Evolutionary conservation across 37 sponge, comb jelly and placozoan genomes (phyloP), one percentile per base, ranked within the genome.

Genomic region (Geodia barretti): DNA sequence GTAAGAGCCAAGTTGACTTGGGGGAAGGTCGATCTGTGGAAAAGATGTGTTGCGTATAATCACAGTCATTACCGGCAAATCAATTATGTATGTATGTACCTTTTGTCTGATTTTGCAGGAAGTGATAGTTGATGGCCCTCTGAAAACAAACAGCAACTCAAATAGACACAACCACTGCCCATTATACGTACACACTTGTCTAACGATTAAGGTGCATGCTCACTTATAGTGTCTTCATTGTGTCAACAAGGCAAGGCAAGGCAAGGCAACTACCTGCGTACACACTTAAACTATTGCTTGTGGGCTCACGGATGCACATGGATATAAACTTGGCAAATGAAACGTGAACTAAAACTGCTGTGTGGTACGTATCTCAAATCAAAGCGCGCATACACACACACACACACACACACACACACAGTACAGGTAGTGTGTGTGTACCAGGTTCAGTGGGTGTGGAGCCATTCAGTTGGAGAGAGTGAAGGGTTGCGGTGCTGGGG

Each of bases 1-100:
- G 91, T 85, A 47, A 80, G 85, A 24, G 78, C 79, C 68, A 86
- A 26, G 68, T 80, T 86, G 75, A 86, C 80, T 74, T 72, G 35
- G 20, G 81, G 75, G 8, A 74, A 66, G 21, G 81, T 17, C 14
- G 54, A 47, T 17, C 54, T 47, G 54, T 47, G 14, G 54, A 47
- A 47, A 47, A 76, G 54, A 47, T 47, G 54, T 47, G 54, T 47
- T 47, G 54, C n/a, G n/a, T n/a, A n/a, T n/a, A n/a, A n/a, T 7
- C 54, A 47, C 14, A 47, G 54, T 47, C 54, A 17, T 14, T 47
- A 47, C 14, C 14, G 54, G n/a, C n/a, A n/a, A 47, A 47, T 47
- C 54, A 47, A 14, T 17, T 47, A 47, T 47, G 54, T 47, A 47
- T 7, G 14, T 14, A 47, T 47, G 14, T 47, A 47, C 54, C 54